A percentile compares a stretch with the other conserved stretches of the same genome.
Evolutionary conservation across 2,888 invertebrate species (phyloP).

Genomic region (Drosophila rellima): DNA sequence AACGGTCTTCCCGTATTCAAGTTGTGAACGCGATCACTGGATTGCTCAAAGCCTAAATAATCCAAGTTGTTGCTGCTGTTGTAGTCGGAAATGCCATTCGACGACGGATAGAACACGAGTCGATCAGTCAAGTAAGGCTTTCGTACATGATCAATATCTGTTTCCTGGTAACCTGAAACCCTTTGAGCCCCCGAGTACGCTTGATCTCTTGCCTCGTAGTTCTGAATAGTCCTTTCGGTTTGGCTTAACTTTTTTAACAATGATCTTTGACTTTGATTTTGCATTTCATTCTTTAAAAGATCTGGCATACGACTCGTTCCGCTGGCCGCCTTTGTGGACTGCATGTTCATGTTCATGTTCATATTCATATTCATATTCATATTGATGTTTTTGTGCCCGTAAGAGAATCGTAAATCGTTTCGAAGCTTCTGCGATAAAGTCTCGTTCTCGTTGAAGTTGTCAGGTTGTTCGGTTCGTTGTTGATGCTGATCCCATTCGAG

Average conservation of each 20-base stretch:
- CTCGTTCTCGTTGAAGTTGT: neutral
- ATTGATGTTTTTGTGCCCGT: neutral
- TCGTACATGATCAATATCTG: conserved; percentile 66
- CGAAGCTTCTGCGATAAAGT: neutral
- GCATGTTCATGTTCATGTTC: neutral
- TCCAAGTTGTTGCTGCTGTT: conserved; percentile 84
- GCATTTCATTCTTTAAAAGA: conserved; percentile 49
- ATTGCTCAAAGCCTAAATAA: conserved; percentile 59
- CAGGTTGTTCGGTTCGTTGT: conserved; percentile 5
- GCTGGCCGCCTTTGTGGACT: neutral
- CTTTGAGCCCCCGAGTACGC: neutral
- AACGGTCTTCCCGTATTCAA: neutral
- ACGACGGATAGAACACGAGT: conserved; percentile 91
- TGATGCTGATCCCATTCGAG: conserved; percentile 78
- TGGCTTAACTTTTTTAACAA: conserved; percentile 1
- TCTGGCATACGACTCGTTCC: conserved; percentile 55
- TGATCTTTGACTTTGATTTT: neutral
- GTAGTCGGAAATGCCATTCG: conserved; percentile 86
- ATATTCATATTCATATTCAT: neutral
- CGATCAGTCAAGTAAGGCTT: conserved; percentile 89
- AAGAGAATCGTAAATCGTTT: neutral
- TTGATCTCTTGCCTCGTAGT: neutral
- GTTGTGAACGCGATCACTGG: conserved; percentile 11
- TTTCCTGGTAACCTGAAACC: conserved; percentile 58
- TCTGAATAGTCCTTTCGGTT: neutral